A percentile compares a stretch with the other conserved stretches of the same genome.
These are phyloP conservation scores for Eupithecia exiguata DNA, from an alignment of 2,888 invertebrate genomes.

Conservation along the genomic window DNA sequence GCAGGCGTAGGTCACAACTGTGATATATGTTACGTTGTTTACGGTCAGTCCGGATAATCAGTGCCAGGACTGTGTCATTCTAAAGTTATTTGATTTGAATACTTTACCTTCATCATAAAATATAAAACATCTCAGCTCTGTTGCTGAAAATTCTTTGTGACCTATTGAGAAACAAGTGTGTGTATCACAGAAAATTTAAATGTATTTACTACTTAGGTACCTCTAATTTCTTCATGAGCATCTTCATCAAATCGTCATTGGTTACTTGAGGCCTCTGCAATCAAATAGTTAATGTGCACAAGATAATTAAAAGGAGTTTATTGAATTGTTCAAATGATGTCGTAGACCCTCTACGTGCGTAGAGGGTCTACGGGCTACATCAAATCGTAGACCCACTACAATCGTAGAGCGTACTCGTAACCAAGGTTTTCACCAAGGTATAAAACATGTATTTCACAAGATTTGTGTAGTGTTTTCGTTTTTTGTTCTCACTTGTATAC, in stretches of 20 bases:
- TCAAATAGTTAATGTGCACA: too few species aligned
- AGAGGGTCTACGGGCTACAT: neutral
- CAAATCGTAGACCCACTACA: neutral
- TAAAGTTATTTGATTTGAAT: neutral
- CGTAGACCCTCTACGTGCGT: neutral
- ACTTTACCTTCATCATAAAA: neutral
- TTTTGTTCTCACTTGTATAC: too few species aligned
- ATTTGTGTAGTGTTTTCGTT: too few species aligned
- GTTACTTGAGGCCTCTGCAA: neutral
- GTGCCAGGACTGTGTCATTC: neutral
- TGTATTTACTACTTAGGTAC: neutral
- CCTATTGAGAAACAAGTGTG: too few species aligned
- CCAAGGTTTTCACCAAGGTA: too few species aligned
- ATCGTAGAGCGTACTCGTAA: neutral
- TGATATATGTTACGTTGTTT: too few species aligned
- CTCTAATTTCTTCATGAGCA: constrained; percentile 7
- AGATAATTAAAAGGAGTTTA: neutral
- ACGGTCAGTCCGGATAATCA: too few species aligned
- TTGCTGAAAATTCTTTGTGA: too few species aligned
- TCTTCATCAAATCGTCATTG: neutral
- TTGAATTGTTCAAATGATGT: neutral
- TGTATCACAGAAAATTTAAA: neutral
- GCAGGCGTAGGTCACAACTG: too few species aligned
- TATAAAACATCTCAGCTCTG: neutral
- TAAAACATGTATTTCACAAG: too few species aligned